Conservation (phyloP, 2,888 invertebrate species). For the Ecliptopera silaceata region DNA sequence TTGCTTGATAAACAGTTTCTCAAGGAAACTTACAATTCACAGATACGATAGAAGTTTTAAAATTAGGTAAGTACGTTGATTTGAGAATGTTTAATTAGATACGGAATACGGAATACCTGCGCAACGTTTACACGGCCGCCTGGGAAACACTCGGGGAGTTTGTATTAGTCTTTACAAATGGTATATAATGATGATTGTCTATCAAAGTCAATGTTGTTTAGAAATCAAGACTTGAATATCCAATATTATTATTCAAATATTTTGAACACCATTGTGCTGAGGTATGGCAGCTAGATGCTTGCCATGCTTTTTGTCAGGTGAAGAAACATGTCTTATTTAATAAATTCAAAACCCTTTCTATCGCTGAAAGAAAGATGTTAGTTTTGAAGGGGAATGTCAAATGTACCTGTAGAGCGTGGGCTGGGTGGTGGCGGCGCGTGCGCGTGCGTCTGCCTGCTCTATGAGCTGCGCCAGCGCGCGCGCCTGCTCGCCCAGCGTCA, state of each 20-base stretch:
- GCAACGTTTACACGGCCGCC: slow-evolving; percentile 12
- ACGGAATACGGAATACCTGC: slow-evolving; percentile 29
- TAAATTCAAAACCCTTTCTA: too few relatives aligned
- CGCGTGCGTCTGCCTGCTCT: slow-evolving; percentile 82
- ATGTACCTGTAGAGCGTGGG: slow-evolving; percentile 83
- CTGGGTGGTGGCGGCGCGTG: slow-evolving; percentile 68
- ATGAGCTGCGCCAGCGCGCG: slow-evolving; percentile 90
- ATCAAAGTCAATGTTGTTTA: too few relatives aligned
- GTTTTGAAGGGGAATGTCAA: too few relatives aligned
- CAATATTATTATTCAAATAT: too few relatives aligned
- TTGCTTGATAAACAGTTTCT: slow-evolving; percentile 37
- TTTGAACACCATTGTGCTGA: too few relatives aligned
- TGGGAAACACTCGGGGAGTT: slow-evolving; percentile 15
- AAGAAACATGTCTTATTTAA: too few relatives aligned
- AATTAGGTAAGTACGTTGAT: slow-evolving; percentile 24
- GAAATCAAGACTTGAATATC: too few relatives aligned
- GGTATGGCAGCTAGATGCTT: too few relatives aligned
- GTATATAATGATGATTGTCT: too few relatives aligned
- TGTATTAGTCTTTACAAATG: neutral
- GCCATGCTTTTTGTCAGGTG: too few relatives aligned
- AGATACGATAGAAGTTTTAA: slow-evolving; percentile 35
- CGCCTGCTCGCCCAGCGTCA: slow-evolving; percentile 92
- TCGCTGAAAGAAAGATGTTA: too few relatives aligned
- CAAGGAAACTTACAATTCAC: slow-evolving; percentile 38
- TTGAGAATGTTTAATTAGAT: slow-evolving; percentile 29